These are phyloP conservation scores for Hyalella azteca DNA, from an alignment of 2,888 invertebrate species.

Conservation along the genomic window DNA sequence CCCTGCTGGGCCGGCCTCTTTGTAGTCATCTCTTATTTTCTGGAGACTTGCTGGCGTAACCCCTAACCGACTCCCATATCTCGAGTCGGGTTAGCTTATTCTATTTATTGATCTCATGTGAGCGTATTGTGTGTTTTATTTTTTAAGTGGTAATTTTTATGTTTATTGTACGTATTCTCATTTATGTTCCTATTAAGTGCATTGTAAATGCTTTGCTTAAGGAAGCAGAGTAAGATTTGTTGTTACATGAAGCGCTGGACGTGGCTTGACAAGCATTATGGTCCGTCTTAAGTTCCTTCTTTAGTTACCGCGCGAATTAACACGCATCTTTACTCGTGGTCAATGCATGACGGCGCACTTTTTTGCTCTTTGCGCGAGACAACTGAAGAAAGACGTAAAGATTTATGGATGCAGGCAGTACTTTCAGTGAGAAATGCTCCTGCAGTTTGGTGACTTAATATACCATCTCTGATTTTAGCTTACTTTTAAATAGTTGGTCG, in stretches of 20 bases:
- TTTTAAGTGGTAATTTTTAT: background rate
- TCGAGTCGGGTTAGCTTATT: background rate
- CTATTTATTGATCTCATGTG: slow-evolving; percentile 34
- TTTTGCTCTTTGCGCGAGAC: background rate
- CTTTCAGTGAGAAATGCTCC: background rate
- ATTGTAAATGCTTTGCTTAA: background rate
- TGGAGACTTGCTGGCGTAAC: background rate
- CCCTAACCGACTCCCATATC: background rate
- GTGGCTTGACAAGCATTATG: background rate
- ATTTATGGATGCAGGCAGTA: background rate
- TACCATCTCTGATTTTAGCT: background rate
- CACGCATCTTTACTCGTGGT: background rate
- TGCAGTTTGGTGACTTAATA: background rate
- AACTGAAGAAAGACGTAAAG: background rate
- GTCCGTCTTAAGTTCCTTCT: background rate
- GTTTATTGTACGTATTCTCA: background rate
- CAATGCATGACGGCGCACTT: background rate
- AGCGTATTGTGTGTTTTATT: slow-evolving; percentile 23
- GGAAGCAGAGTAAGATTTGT: background rate
- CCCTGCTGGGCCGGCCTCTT: background rate
- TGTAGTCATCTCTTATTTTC: background rate
- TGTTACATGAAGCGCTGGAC: background rate
- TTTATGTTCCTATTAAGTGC: slow-evolving; percentile 28
- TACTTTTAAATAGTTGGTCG: background rate
- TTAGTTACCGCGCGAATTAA: background rate